Percentiles rank a stretch among this genome's conserved stretches.
These are phyloP conservation scores for Anoura caudifer DNA, from an alignment of 2,113 vertebrate genomes.

Conservation along the genomic window DNA sequence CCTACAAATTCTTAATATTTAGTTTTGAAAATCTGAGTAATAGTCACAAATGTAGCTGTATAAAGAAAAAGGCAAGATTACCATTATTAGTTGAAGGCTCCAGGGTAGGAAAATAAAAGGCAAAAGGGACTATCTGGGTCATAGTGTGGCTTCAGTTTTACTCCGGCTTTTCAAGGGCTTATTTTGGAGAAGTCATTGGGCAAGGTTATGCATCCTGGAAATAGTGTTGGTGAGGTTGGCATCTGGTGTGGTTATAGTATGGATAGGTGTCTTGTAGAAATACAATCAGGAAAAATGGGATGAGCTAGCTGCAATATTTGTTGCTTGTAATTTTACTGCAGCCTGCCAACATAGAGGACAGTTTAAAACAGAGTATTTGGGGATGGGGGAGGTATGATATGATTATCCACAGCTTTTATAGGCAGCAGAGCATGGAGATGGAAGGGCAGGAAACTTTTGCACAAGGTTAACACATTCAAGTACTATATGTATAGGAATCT, in stretches of 20 bases:
- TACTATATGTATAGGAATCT: background rate
- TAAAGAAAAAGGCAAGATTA: background rate
- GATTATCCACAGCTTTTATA: background rate
- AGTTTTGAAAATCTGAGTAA: conserved; percentile 29
- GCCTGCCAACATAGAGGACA: background rate
- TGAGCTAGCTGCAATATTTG: background rate
- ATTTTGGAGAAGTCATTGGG: background rate
- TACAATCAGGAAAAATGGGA: background rate
- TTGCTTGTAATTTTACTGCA: background rate
- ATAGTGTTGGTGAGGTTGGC: background rate
- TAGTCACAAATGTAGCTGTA: background rate
- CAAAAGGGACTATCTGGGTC: background rate
- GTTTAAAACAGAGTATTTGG: background rate
- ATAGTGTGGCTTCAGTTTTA: background rate
- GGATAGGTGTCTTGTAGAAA: background rate
- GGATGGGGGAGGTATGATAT: background rate
- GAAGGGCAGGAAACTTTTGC: background rate
- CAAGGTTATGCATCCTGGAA: background rate
- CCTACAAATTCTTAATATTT: background rate
- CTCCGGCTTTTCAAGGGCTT: background rate
- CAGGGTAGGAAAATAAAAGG: background rate
- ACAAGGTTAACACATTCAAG: background rate
- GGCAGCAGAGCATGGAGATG: background rate
- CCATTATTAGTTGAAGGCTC: background rate
- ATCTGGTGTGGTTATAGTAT: background rate